Evolutionary conservation across 1,140 invertebrate genomes (phyloP).

Genomic region (Liolophura sinensis): DNA sequence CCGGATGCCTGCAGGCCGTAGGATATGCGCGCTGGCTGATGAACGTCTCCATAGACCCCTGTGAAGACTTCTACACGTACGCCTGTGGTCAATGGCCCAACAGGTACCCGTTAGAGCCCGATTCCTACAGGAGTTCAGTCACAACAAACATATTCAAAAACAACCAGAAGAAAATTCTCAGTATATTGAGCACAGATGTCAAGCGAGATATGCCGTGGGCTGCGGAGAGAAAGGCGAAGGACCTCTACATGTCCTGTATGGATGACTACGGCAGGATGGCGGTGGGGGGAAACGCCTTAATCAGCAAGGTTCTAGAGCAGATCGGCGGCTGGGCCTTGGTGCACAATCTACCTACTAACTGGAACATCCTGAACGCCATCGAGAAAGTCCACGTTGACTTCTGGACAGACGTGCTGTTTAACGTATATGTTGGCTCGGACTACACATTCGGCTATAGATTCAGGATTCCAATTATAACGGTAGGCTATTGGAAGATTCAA

Average conservation of each 20-base stretch:
- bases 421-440: slow-evolving; percentile 29
- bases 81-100: slow-evolving; percentile 59
- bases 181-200: slow-evolving; percentile 30
- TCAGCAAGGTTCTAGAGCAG: slow-evolving; percentile 33
- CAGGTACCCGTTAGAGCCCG: slow-evolving; percentile 27
- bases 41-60: slow-evolving; percentile 62
- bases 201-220: slow-evolving; percentile 28
- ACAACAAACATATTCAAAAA: slow-evolving; percentile 32
- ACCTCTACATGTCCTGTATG: slow-evolving; percentile 45
- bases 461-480: no score
- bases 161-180: slow-evolving; percentile 37
- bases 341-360: slow-evolving; percentile 30
- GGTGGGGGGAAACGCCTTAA: slow-evolving; percentile 31
- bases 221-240: slow-evolving; percentile 45
- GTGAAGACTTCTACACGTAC: slow-evolving; percentile 64
- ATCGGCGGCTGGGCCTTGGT: slow-evolving; percentile 37
- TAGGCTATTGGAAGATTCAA: no score
- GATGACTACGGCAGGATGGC: slow-evolving; percentile 40
- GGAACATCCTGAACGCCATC: slow-evolving; percentile 33
- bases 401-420: slow-evolving; percentile 47
- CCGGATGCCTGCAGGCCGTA: slow-evolving; percentile 38
- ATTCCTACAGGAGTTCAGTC: slow-evolving; percentile 22
- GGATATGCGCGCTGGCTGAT: slow-evolving; percentile 41
- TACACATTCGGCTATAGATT: neutral
- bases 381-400: slow-evolving; percentile 42